These are phyloP conservation scores for Thamnophis sirtalis DNA, from an alignment of 2,113 vertebrate species.

Conservation along the genomic window DNA sequence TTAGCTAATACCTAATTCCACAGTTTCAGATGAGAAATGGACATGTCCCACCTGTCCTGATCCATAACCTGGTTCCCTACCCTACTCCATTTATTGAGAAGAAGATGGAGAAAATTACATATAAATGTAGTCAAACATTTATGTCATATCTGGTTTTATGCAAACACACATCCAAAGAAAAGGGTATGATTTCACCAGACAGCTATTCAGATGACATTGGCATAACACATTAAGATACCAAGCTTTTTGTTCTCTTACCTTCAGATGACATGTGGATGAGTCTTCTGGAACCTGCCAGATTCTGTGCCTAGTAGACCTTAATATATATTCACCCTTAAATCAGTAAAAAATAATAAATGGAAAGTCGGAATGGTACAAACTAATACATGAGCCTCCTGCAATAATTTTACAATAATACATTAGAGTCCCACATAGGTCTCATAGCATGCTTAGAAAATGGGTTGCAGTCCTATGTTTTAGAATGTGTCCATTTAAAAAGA, in stretches of 20 bases:
- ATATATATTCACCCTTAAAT: not conserved
- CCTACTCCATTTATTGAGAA: not conserved
- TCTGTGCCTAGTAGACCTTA: not conserved
- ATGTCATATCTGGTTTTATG: not conserved
- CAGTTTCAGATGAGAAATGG: not conserved
- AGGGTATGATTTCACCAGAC: conserved; percentile 14
- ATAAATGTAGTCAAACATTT: not conserved
- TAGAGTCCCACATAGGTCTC: not conserved
- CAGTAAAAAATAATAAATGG: not conserved
- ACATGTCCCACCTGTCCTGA: no score
- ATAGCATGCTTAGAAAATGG: not conserved
- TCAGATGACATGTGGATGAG: conserved; percentile 6
- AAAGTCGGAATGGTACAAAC: not conserved
- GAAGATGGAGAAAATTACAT: not conserved
- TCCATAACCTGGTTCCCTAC: not conserved
- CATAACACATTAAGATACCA: not conserved
- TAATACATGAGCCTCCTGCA: not conserved
- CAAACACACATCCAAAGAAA: not conserved
- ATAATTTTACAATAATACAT: not conserved
- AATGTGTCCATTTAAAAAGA: not conserved
- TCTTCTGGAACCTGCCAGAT: not conserved
- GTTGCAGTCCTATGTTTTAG: not conserved
- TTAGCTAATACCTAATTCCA: not conserved
- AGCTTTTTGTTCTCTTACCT: conserved; percentile 30
- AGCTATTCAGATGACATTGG: not conserved